Conservation (phyloP, 2,888 invertebrate genomes). For the Caenorhabditis japonica region DNA sequence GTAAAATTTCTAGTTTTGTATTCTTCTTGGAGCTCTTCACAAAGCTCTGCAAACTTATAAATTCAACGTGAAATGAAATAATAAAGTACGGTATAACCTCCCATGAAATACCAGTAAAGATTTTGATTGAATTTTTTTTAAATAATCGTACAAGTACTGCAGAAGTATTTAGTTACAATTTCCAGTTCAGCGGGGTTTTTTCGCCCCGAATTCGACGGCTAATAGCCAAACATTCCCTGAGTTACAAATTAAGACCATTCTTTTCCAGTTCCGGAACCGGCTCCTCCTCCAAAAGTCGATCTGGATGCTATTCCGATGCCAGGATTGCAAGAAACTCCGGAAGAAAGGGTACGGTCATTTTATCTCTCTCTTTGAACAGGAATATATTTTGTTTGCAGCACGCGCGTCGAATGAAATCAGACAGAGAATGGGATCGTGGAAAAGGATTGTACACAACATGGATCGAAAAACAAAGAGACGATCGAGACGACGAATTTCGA, state of each 20-base stretch:
- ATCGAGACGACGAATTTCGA: slow-evolving; percentile 71
- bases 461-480: slow-evolving; percentile 68
- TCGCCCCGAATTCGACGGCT: too few species aligned
- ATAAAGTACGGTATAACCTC: too few species aligned
- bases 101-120: too few species aligned
- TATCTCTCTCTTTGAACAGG: background rate
- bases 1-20: too few species aligned
- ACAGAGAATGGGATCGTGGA: slow-evolving; percentile 73
- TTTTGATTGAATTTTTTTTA: too few species aligned
- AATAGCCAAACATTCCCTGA: background rate
- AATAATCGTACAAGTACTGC: too few species aligned
- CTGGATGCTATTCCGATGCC: slow-evolving; percentile 60
- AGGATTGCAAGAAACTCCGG: slow-evolving; percentile 46
- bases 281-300: slow-evolving; percentile 30
- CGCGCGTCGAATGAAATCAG: slow-evolving; percentile 50
- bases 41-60: too few species aligned
- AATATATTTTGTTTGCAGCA: slow-evolving; percentile 55
- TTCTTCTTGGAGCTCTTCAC: too few species aligned
- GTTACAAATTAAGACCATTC: background rate
- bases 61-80: too few species aligned
- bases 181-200: slow-evolving; percentile 1
- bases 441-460: slow-evolving; percentile 63
- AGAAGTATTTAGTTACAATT: background rate
- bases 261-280: slow-evolving; percentile 48
- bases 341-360: slow-evolving; percentile 35